phyloP scores from a whole-genome alignment of 2,113 vertebrate genomes.

The Saguinus imperator region DNA sequence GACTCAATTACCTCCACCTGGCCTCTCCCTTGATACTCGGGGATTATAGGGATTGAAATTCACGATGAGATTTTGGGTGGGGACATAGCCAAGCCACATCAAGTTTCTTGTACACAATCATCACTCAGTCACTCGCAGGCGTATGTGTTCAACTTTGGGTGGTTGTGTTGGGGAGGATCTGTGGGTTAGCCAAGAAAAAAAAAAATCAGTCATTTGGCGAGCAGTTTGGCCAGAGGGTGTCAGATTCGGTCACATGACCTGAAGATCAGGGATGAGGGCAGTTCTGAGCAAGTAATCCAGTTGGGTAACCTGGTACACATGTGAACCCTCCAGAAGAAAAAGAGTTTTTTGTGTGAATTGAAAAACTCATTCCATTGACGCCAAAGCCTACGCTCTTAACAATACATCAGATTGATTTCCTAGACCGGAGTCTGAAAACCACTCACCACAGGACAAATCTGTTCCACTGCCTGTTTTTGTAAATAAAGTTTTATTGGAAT shows the following conservation, averaged over 20 bases:
- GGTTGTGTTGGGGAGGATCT: neutral
- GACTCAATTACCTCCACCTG: too few species aligned
- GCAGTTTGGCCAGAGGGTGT: neutral
- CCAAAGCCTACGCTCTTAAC: neutral
- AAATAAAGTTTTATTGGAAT: conserved; percentile 9
- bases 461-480: neutral
- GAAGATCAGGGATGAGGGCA: neutral
- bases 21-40: too few species aligned
- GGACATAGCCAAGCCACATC: too few species aligned
- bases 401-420: neutral
- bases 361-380: neutral
- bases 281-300: neutral
- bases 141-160: neutral
- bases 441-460: neutral
- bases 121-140: neutral
- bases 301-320: too few species aligned
- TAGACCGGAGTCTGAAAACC: neutral
- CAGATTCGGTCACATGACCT: neutral
- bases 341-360: neutral
- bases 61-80: too few species aligned
- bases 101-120: neutral
- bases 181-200: neutral
- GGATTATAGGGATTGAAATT: too few species aligned
- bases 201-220: neutral
- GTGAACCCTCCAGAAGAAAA: neutral